These are phyloP conservation scores for Drosophila bocki DNA, from an alignment of 1,140 invertebrate species.

Conservation along the genomic window DNA sequence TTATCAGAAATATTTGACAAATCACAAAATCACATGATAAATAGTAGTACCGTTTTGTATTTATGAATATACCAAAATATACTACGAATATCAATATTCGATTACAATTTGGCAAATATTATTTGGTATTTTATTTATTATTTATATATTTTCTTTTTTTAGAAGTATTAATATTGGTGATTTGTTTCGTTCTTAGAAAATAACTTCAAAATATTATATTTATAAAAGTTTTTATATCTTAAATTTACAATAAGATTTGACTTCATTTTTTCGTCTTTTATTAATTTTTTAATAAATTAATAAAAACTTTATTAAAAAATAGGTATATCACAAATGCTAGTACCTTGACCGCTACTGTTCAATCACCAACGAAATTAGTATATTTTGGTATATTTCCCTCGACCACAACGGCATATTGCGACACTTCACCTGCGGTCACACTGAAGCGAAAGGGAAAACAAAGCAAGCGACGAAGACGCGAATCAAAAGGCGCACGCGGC, in stretches of 20 bases:
- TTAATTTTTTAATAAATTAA: not conserved
- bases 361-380: not conserved
- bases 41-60: slow-evolving; percentile 1
- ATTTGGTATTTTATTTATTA: not conserved
- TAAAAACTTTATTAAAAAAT: not conserved
- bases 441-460: slow-evolving; percentile 50
- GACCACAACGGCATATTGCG: not conserved
- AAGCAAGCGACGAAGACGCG: slow-evolving; percentile 48
- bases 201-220: too few relatives aligned
- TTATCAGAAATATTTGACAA: slow-evolving; percentile 47
- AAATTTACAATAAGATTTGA: too few relatives aligned
- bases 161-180: not conserved
- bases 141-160: not conserved
- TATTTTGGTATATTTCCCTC: not conserved
- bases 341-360: not conserved
- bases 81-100: slow-evolving; percentile 9
- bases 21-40: slow-evolving; percentile 72
- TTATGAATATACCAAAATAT: slow-evolving; percentile 14
- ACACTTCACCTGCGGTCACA: slow-evolving; percentile 6
- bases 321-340: not conserved
- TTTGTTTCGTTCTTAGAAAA: too few relatives aligned
- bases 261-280: too few relatives aligned
- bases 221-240: not conserved
- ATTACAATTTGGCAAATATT: not conserved
- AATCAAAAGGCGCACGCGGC: slow-evolving; percentile 58